Conservation (phyloP, 2,888 invertebrate species). For the Matsumyia berberina region DNA sequence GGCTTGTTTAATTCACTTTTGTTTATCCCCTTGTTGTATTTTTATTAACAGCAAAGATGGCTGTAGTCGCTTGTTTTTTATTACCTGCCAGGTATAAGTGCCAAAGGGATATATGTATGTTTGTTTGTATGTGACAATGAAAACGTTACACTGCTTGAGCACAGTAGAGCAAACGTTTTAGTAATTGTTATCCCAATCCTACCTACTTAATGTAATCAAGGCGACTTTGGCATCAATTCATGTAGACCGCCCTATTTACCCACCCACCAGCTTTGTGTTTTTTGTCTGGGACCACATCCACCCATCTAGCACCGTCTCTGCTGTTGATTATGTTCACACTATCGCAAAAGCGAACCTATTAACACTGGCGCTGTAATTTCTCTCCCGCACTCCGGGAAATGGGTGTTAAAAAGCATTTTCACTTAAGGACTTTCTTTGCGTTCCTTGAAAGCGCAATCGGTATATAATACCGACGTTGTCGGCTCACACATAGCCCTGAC, state of each 20-base stretch:
- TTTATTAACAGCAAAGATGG: conserved; percentile 15
- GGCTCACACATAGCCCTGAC: neutral
- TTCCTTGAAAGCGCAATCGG: conserved; percentile 32
- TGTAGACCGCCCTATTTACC: conserved; percentile 20
- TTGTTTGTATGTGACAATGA: conserved; percentile 9
- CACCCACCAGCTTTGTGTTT: conserved; percentile 17
- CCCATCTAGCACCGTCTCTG: neutral
- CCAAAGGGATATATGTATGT: conserved; percentile 1
- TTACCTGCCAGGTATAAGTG: conserved; percentile 28
- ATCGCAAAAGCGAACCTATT: conserved; percentile 53
- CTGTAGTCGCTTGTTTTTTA: conserved; percentile 23
- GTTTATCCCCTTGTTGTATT: conserved; percentile 22
- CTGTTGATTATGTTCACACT: conserved; percentile 50
- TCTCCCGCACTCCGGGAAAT: conserved; percentile 40
- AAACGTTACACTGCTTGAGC: conserved; percentile 28
- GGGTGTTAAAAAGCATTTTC: conserved; percentile 40
- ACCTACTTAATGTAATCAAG: conserved; percentile 59
- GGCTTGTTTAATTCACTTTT: conserved; percentile 35
- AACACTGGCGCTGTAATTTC: conserved; percentile 41
- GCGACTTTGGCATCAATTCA: conserved; percentile 37
- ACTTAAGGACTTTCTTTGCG: conserved; percentile 35
- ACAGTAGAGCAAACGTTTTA: conserved; percentile 30
- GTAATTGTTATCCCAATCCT: conserved; percentile 61
- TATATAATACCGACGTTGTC: conserved; percentile 9
- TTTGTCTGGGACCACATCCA: neutral